These are phyloP conservation scores for Enchytraeus crypticus DNA, from an alignment of 2,888 invertebrate species.

Conservation along the genomic window DNA sequence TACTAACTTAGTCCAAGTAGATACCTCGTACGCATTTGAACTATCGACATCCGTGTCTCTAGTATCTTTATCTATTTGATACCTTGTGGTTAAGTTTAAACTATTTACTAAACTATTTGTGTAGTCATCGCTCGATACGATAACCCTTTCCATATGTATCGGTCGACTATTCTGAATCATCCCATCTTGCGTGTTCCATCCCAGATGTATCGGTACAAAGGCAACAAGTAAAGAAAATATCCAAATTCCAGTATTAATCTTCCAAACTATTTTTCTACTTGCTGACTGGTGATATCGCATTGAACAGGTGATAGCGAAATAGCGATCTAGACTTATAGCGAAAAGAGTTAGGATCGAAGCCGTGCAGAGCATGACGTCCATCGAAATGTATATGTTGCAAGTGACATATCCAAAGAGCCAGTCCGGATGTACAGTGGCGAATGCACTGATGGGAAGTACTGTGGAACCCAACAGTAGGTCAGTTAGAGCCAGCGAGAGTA, in stretches of 20 bases:
- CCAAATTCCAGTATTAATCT: slow-evolving; percentile 20
- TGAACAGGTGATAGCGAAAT: slow-evolving; percentile 22
- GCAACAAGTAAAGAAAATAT: slow-evolving; percentile 24
- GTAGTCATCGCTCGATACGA: too few species aligned
- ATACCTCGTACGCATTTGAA: too few species aligned
- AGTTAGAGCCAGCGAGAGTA: slow-evolving; percentile 21
- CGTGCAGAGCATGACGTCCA: slow-evolving; percentile 27
- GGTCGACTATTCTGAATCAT: slow-evolving; percentile 17
- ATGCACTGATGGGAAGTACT: slow-evolving; percentile 25
- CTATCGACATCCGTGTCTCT: too few species aligned
- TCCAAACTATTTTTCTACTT: too few species aligned
- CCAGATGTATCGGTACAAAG: slow-evolving; percentile 27
- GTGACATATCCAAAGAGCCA: slow-evolving; percentile 26
- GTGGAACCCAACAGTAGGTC: slow-evolving; percentile 23
- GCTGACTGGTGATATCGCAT: slow-evolving; percentile 19
- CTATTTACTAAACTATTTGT: too few species aligned
- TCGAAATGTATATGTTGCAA: slow-evolving; percentile 25
- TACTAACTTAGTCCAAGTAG: too few species aligned
- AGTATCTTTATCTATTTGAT: too few species aligned
- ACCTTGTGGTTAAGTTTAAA: too few species aligned
- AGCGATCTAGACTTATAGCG: slow-evolving; percentile 25
- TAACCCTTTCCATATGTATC: too few species aligned
- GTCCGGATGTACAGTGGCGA: slow-evolving; percentile 5
- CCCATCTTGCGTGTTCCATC: slow-evolving; percentile 22
- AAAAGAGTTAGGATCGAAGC: slow-evolving; percentile 27